A percentile compares a stretch with the other conserved stretches of the same genome.
Evolutionary conservation across 92 coral and sea anemone genomes (phyloP).

Genomic region (Siderastrea siderea): DNA sequence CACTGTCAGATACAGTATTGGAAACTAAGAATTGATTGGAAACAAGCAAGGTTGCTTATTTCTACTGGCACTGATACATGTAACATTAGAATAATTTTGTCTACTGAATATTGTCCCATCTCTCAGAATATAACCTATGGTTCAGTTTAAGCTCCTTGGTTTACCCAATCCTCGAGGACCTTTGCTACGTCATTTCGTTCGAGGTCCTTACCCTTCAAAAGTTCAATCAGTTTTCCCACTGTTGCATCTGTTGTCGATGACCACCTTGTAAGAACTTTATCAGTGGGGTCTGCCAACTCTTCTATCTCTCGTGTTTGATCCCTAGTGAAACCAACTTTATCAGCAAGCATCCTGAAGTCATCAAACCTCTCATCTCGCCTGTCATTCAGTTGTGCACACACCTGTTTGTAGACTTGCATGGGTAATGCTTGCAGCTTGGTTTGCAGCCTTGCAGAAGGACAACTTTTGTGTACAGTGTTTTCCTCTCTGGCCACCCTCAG

Average conservation of each 20-base stretch:
- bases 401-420: not conserved
- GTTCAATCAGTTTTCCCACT: not conserved
- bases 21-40: too few species aligned
- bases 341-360: conserved; percentile 12
- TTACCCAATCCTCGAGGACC: not conserved
- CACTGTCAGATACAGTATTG: too few species aligned
- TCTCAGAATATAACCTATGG: too few species aligned
- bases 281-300: not conserved
- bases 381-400: not conserved
- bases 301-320: not conserved
- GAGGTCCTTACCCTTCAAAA: not conserved
- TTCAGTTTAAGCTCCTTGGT: too few species aligned
- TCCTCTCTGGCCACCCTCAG: not conserved
- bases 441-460: not conserved
- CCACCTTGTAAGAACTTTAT: not conserved
- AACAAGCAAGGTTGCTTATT: too few species aligned
- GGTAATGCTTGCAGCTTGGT: not conserved
- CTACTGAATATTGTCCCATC: too few species aligned
- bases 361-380: not conserved
- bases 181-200: not conserved
- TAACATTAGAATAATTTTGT: too few species aligned
- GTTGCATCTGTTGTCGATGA: not conserved
- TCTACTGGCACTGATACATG: too few species aligned
- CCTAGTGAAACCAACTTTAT: not conserved
- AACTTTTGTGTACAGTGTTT: not conserved